These are phyloP conservation scores for Chroicocephalus ridibundus DNA, from an alignment of 2,113 vertebrate genomes.

Conservation along the genomic window DNA sequence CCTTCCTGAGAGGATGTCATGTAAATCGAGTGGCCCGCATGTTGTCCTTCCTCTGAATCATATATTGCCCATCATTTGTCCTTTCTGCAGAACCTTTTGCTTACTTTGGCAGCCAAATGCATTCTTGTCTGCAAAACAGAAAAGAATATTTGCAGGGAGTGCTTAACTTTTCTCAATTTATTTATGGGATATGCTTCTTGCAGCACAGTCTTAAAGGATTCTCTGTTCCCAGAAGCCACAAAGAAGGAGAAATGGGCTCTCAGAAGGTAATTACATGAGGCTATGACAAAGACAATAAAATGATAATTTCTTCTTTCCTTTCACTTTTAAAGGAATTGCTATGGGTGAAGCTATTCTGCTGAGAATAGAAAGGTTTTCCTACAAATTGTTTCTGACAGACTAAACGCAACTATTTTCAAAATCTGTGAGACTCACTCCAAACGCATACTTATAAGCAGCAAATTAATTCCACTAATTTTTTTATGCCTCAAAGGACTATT, in stretches of 20 bases:
- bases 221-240: not conserved
- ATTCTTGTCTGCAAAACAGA: not conserved
- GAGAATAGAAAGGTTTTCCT: not conserved
- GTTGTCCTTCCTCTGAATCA: not conserved
- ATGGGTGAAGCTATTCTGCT: not conserved
- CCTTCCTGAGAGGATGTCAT: not conserved
- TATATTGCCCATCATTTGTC: not conserved
- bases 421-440: not conserved
- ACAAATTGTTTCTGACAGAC: not conserved
- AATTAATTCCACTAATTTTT: not conserved
- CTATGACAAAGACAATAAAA: not conserved
- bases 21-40: not conserved
- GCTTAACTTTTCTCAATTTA: not conserved
- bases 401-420: not conserved
- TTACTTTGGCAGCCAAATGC: not conserved
- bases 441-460: not conserved
- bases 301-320: not conserved
- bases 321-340: not conserved
- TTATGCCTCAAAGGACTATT: not conserved
- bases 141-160: not conserved
- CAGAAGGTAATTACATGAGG: not conserved
- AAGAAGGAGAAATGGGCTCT: not conserved
- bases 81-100: not conserved
- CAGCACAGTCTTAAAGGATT: not conserved
- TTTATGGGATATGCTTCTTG: not conserved